Evolutionary conservation across 2,888 invertebrate species (phyloP), one percentile per base, ranked within the genome.

Genomic region (Sthenelais limicola): DNA sequence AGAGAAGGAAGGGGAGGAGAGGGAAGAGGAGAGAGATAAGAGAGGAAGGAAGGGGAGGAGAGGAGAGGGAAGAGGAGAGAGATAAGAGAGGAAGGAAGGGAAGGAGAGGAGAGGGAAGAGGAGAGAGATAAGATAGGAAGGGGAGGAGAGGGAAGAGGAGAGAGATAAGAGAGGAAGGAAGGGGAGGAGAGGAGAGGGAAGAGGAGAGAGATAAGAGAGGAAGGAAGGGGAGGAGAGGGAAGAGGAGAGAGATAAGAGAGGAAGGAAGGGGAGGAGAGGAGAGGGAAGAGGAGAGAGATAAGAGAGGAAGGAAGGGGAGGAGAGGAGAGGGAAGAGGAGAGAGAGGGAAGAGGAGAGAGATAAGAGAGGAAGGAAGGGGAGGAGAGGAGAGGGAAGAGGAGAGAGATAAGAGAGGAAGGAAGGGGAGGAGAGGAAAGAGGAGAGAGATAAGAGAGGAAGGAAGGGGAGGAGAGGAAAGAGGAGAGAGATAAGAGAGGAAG

Each of bases 181-280:
- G 12, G 21, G n/a, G 51, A 51, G 21, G 51, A 12, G 51, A 51
- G 9, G 21, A 5, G n/a, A 5, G 51, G 21, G 5, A 51, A n/a
- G 24, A n/a, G 21, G 21, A 51, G 51, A 51, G 51, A 51, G 9
- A 51, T n/a, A 51, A 26, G 51, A 51, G n/a, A 51, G 7, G 24
- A n/a, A 26, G 5, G 24, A 26, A n/a, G n/a, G 51, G 24, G 51
- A 51, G 51, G n/a, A 5, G 7, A 26, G 21, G 51, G 24, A 26
- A 51, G 9, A 51, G 7, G 7, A 26, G 24, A 26, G 7, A 51
- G 9, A 51, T n/a, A 51, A 7, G 7, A 26, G 24, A 26, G 24
- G 5, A 52, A 30, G 12, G 52, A 52, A 30, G 12, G 52, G 30
- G 52, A 52, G 5, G 3, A 12, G 3, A 30, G 26, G 5, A 52